Percentiles rank a stretch among this genome's conserved stretches.
phyloP scores from a whole-genome alignment of 2,797 vertebrate species.

The Microctenopoma steveboyesi region DNA sequence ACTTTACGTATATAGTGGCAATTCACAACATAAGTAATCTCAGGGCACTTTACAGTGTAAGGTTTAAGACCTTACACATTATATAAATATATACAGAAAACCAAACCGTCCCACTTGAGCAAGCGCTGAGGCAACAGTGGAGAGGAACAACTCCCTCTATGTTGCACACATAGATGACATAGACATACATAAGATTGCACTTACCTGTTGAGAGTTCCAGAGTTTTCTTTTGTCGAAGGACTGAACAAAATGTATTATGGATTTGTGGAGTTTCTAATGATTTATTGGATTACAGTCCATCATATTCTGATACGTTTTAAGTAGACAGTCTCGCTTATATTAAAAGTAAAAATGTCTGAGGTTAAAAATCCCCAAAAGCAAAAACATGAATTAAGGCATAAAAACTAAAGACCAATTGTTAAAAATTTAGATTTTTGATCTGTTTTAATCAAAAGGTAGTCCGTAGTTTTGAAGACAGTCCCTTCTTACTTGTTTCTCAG shows the following conservation, averaged over 20 bases:
- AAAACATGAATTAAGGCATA: neutral
- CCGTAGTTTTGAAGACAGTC: neutral
- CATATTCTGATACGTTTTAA: neutral
- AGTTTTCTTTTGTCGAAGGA: neutral
- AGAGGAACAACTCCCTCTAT: too few species aligned
- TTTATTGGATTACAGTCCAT: neutral
- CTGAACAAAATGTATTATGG: neutral
- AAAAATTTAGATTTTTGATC: too few species aligned
- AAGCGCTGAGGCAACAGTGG: too few species aligned
- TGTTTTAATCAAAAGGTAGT: neutral
- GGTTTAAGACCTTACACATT: too few species aligned
- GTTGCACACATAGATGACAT: neutral
- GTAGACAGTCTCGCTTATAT: neutral
- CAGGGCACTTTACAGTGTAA: too few species aligned
- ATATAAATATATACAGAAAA: too few species aligned
- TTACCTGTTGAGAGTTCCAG: conserved; percentile 38
- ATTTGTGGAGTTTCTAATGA: neutral
- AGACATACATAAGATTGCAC: conserved; percentile 19
- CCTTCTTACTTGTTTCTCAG: neutral
- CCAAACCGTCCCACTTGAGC: too few species aligned
- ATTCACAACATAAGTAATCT: too few species aligned
- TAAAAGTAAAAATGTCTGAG: neutral
- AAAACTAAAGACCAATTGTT: neutral
- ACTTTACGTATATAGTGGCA: too few species aligned
- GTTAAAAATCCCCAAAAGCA: neutral